Evolutionary conservation across 2,113 vertebrate genomes (phyloP), one percentile per base, ranked within the genome.

Genomic region (Epinephelus fuscoguttatus): DNA sequence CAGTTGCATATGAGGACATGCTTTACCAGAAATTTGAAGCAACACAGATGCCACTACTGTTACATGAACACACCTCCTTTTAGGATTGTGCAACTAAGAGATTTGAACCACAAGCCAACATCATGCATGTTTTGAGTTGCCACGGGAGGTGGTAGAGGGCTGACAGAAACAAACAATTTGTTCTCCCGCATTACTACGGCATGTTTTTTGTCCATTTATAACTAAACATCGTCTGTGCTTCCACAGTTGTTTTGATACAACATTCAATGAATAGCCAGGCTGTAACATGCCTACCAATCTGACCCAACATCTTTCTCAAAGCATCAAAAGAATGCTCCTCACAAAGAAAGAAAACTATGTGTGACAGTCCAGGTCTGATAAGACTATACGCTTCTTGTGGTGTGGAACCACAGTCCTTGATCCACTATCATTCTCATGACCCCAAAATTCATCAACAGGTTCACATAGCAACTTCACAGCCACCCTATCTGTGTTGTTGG

Each of bases 371-470:
- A 21, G 3, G 13, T 14, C n/a, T 53, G 3, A 72, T 37, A 8
- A 47, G 25, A 70, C 23, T 7, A 0, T 37, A 40, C 10, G 0
- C 6, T 45, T 17, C 0, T 1, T 25, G 25, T 55, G 27, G 33
- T 2, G 23, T 52, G 2, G 7, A 61, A 1, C 30, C 49, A 2
- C 6, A 33, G 4, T 4, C 17, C 60, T 64, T 19, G 10, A 45
- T 12, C 42, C 42, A 45, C 45, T 8, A 5, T 40, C 7, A 42
- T 15, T 60, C 3, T 27, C 18, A 3, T 19, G 74, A 74, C 52
- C 14, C 3, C 14, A 78, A 49, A 37, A 63, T 0, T n/a, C 27
- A 13, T 11, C 0, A 75, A 0, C 4, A 25, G 59, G 0, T 59
- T 68, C 0, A 0, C 12, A 33, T 21, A 0, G 1, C 0, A 19